phyloP scores from a whole-genome alignment of 2,797 vertebrate genomes.

The Sebastiscus albofasciatus region DNA sequence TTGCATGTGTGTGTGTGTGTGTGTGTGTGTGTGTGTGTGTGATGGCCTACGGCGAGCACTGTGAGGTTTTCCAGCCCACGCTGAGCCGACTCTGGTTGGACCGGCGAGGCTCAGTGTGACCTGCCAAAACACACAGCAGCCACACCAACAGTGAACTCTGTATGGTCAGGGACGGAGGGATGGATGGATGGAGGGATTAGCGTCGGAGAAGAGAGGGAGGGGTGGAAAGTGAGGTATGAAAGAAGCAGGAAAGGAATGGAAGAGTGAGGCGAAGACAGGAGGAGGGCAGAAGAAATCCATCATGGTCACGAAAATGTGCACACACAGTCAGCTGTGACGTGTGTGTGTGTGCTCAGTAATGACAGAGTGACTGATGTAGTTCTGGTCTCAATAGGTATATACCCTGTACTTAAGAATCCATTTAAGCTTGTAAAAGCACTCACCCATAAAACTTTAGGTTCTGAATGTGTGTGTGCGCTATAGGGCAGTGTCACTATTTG shows the following conservation, averaged over 20 bases:
- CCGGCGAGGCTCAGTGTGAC: constrained; percentile 56
- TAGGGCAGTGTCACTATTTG: constrained; percentile 32
- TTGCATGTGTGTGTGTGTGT: neutral
- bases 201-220: constrained; percentile 10
- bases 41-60: constrained; percentile 39
- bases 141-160: constrained; percentile 64
- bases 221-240: constrained; percentile 38
- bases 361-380: constrained; percentile 68
- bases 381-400: constrained; percentile 64
- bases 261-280: constrained; percentile 9
- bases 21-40: neutral
- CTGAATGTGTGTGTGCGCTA: constrained; percentile 10
- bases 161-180: constrained; percentile 24
- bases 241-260: constrained; percentile 11
- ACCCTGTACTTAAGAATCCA: constrained; percentile 75
- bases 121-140: constrained; percentile 78
- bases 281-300: constrained; percentile 46
- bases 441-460: constrained; percentile 62
- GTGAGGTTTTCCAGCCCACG: constrained; percentile 62
- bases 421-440: constrained; percentile 77
- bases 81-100: constrained; percentile 56
- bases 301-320: constrained; percentile 48
- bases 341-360: constrained; percentile 50
- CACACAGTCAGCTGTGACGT: constrained; percentile 32
- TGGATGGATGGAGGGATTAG: constrained; percentile 44